phyloP scores from a whole-genome alignment of 1,140 invertebrate genomes.

The Rhopalosiphum padi region DNA sequence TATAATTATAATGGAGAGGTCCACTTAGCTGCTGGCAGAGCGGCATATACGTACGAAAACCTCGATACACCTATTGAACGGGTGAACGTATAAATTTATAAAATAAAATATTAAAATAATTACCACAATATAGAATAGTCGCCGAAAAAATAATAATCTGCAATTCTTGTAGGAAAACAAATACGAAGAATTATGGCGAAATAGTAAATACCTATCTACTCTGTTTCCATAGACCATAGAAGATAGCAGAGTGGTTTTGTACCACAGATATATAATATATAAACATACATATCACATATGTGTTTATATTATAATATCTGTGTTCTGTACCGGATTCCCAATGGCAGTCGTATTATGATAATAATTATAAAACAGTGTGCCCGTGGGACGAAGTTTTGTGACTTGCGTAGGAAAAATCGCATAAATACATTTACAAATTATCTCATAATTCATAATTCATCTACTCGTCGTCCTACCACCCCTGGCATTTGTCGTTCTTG shows the following conservation, averaged over 20 bases:
- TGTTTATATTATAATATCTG: too few relatives aligned
- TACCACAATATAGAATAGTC: background rate
- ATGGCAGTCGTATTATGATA: background rate
- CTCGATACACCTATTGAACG: background rate
- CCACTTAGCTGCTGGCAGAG: too few relatives aligned
- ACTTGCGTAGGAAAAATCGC: background rate
- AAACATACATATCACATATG: too few relatives aligned
- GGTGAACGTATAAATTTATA: background rate
- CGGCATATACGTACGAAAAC: background rate
- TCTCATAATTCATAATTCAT: background rate
- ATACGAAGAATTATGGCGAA: background rate
- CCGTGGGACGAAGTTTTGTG: background rate
- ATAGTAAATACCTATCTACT: background rate
- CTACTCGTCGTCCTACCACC: too few relatives aligned
- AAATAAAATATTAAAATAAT: constrained; percentile 2
- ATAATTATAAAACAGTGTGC: background rate
- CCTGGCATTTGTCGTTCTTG: background rate
- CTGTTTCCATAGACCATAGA: background rate
- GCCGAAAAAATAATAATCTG: background rate
- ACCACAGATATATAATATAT: too few relatives aligned
- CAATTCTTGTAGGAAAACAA: background rate
- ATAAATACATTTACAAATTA: background rate
- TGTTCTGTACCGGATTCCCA: too few relatives aligned
- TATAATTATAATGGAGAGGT: background rate
- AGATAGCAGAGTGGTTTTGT: background rate